phyloP scores from a whole-genome alignment of 2,888 invertebrate species.

The Acheta domesticus region DNA sequence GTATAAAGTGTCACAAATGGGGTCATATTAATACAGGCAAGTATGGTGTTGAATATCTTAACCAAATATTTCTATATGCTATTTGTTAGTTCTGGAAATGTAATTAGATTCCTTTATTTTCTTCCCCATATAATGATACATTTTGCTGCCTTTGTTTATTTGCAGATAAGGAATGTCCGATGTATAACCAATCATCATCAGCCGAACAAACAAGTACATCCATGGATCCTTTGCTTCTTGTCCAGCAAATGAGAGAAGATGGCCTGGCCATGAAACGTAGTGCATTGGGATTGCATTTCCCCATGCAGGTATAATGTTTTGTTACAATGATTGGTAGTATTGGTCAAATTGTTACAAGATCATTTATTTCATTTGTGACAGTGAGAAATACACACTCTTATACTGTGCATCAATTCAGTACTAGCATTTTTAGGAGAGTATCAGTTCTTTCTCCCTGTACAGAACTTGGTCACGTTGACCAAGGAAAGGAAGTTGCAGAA shows the following conservation, averaged over 20 bases:
- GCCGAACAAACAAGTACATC: conserved; percentile 39
- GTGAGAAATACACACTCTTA: background rate
- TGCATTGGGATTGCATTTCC: conserved; percentile 50
- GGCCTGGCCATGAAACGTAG: conserved; percentile 82
- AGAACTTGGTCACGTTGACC: no score
- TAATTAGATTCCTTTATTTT: no score
- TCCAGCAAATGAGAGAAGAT: conserved; percentile 89
- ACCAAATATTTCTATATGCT: no score
- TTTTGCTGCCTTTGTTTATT: no score
- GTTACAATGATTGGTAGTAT: background rate
- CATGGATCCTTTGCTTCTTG: conserved; percentile 68
- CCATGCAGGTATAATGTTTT: conserved; percentile 2
- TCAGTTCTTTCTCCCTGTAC: no score
- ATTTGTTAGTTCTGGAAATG: no score
- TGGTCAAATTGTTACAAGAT: background rate
- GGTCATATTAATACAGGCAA: conserved; percentile 92
- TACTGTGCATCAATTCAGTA: background rate
- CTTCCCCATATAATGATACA: no score
- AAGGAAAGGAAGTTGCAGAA: no score
- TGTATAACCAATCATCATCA: conserved; percentile 62
- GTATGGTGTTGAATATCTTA: background rate
- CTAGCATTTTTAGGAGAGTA: background rate
- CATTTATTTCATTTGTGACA: background rate
- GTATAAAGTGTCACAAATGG: conserved; percentile 99
- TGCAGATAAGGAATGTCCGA: conserved; percentile 88